Evolutionary conservation across 2,113 vertebrate genomes (phyloP).

Genomic region (Hypocryptadius cinnamomeus): DNA sequence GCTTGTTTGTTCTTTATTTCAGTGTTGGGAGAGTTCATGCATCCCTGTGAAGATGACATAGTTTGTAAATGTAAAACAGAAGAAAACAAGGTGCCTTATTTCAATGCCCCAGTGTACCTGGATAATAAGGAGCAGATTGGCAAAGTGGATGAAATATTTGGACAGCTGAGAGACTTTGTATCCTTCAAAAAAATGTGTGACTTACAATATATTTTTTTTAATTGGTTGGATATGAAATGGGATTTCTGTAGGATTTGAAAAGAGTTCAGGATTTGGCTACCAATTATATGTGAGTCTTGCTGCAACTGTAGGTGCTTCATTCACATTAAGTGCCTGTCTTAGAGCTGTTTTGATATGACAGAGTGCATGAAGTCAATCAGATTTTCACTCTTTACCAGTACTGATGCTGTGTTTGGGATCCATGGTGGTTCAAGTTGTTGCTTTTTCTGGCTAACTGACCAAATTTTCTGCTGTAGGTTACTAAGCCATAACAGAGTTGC

Average conservation of each 20-base stretch:
- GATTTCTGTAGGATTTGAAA: neutral
- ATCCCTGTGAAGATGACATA: conserved; percentile 95
- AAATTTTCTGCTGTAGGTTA: neutral
- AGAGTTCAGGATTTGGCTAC: neutral
- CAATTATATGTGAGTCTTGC: neutral
- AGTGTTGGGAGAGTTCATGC: conserved; percentile 93
- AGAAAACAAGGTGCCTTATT: conserved; percentile 96
- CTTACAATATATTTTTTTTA: accelerated
- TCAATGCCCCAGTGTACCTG: conserved; percentile 94
- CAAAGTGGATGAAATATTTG: conserved; percentile 98
- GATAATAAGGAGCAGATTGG: conserved; percentile 99
- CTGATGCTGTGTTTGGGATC: neutral
- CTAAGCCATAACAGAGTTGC: neutral
- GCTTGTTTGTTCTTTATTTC: neutral
- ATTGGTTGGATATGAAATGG: neutral
- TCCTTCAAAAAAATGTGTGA: conserved; percentile 70
- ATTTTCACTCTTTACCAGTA: neutral
- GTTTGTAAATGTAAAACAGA: conserved; percentile 92
- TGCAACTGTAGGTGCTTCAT: neutral
- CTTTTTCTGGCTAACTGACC: neutral
- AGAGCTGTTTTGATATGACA: neutral
- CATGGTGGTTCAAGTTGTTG: neutral
- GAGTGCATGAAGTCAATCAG: neutral
- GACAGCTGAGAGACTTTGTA: conserved; percentile 97
- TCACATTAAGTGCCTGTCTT: neutral